Evolutionary conservation across 2,888 invertebrate genomes (phyloP), one percentile per base, ranked within the genome.

Genomic region (Branchellion lobata): DNA sequence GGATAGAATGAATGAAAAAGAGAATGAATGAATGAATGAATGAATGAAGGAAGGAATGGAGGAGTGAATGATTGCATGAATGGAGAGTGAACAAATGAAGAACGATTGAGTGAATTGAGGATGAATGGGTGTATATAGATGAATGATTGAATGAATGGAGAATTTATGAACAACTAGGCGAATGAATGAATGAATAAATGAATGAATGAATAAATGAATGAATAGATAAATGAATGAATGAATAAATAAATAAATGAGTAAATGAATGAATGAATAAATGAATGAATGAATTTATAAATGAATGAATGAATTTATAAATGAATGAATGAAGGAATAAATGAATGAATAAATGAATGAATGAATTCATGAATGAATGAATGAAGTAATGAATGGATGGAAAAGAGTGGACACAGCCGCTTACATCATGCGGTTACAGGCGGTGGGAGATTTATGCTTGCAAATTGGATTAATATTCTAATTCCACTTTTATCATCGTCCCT

Each of bases 1-100:
- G 5, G 61, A n/a, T 14, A 14, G 61, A n/a, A 57, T 57, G 61
- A n/a, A 57, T 57, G 61, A n/a, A 57, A 14, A n/a, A n/a, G 21
- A 14, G 61, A n/a, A 57, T 57, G 61, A n/a, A 57, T 57, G 61
- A n/a, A 57, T 57, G 61, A n/a, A 57, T 57, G 61, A n/a, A 57
- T 57, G 61, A n/a, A 57, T 57, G 61, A n/a, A 57, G 5, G 61
- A n/a, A 57, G 5, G 61, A n/a, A 57, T 57, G 61, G 24, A 57
- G 3, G 61, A 57, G 21, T 57, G 61, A 57, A 57, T 57, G 61
- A 57, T 14, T 57, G 61, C 5, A 57, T 57, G 47, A 47, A n/a
- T n/a, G n/a, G n/a, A n/a, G n/a, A n/a, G 40, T 40, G 14, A 8
- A 40, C 8, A 5, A 11, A n/a, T 8, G n/a, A n/a, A n/a, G n/a